A percentile compares a stretch with the other conserved stretches of the same genome.
These are phyloP conservation scores for Himantopus leucocephalus DNA, from an alignment of 2,113 vertebrate genomes.

Conservation along the genomic window DNA sequence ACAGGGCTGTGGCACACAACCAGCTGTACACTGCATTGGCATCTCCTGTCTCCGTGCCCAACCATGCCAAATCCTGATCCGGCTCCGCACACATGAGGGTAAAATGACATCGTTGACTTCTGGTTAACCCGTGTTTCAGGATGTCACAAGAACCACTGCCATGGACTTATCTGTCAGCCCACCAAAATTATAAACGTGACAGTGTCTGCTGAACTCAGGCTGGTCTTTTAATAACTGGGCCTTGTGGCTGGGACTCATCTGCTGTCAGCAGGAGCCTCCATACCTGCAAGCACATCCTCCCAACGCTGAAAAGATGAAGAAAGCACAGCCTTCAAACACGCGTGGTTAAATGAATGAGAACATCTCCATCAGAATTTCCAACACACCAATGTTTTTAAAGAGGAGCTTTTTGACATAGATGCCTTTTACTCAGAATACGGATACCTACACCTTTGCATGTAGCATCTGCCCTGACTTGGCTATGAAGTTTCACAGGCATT, in stretches of 20 bases:
- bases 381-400: not conserved
- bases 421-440: not conserved
- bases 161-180: not conserved
- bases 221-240: not conserved
- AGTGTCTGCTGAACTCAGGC: not conserved
- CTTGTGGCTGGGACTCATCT: not conserved
- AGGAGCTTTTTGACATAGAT: not conserved
- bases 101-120: not conserved
- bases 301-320: not conserved
- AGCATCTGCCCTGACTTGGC: not conserved
- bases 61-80: not conserved
- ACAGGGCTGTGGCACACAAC: rapidly evolving
- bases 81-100: rapidly evolving
- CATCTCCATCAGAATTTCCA: not conserved
- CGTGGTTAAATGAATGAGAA: not conserved
- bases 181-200: not conserved
- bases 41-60: rapidly evolving
- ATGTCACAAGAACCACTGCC: not conserved
- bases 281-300: not conserved
- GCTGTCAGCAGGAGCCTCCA: not conserved
- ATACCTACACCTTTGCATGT: not conserved
- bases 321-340: not conserved
- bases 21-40: rapidly evolving
- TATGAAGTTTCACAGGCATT: not conserved
- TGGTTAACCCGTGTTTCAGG: rapidly evolving